phyloP scores from a whole-genome alignment of 2,797 vertebrate genomes.

The Lagodon rhomboides region DNA sequence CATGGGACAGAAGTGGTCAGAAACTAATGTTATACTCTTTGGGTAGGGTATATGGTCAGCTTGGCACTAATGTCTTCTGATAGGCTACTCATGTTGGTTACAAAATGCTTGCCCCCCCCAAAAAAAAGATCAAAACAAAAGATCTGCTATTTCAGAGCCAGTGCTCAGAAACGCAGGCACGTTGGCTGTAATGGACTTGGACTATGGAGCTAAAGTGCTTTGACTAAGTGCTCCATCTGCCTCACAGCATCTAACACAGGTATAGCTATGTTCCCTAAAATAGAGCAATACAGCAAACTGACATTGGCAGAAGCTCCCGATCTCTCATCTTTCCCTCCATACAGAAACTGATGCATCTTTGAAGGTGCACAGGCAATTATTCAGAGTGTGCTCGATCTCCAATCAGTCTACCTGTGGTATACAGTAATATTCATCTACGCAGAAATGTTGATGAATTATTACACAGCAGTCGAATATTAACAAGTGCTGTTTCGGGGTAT shows the following conservation, averaged over 20 bases:
- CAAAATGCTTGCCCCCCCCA: too few relatives aligned
- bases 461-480: conserved; percentile 15
- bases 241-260: conserved; percentile 64
- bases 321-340: conserved; percentile 14
- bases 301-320: conserved; percentile 30
- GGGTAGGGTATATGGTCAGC: too few relatives aligned
- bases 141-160: conserved; percentile 20
- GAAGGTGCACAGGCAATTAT: background rate
- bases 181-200: conserved; percentile 47
- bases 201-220: conserved; percentile 61
- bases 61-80: too few relatives aligned
- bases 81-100: too few relatives aligned
- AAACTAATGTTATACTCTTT: too few relatives aligned
- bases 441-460: conserved; percentile 9
- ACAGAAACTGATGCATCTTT: conserved; percentile 9
- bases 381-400: conserved; percentile 6
- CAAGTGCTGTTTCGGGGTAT: conserved; percentile 4
- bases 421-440: background rate
- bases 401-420: conserved; percentile 1
- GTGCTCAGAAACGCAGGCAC: conserved; percentile 13
- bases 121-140: too few relatives aligned
- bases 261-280: conserved; percentile 56
- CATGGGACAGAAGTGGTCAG: too few relatives aligned
- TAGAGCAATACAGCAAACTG: conserved; percentile 53
- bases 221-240: conserved; percentile 73